Base-by-base conservation (phyloP, 2,888 invertebrate genomes). In the Hipparchia semele region DNA sequence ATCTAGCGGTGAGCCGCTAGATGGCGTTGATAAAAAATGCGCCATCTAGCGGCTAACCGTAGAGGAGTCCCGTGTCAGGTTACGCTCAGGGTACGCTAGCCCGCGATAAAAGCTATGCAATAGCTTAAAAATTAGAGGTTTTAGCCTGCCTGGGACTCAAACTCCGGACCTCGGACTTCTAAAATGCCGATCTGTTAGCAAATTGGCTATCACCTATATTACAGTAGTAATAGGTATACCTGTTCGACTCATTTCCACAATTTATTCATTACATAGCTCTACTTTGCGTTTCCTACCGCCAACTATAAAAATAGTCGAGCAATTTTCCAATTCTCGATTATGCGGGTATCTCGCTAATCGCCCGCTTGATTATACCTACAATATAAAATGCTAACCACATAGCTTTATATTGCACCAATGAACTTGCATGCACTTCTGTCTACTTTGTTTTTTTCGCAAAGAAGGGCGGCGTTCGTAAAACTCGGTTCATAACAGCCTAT, bases 391-490 rank as follows among this genome's bases (percentile, higher is more conserved):
- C 61, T n/a, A 60, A 49, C 65, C 73, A 76, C 70, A 77, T 73
- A 61, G 70, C 75, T 76, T 74, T 77, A 72, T 75, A 74, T 74
- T 77, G 76, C 77, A 76, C 79, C 79, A 79, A 79, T 79, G 77
- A 73, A 78, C 75, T 75, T 77, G 72, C 78, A 76, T 75, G 74
- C 62, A 67, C 64, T 75, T 75, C 64, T 74, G 70, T 71, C 70
- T 62, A 73, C 69, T 73, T 72, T 62, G 74, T 77, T 79, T 79
- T 58, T 78, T 79, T 79, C 79, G 78, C 79, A 77, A 72, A 65
- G 73, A 76, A 79, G 78, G 79, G 79, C 79, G 79, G 79, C 61
- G 60, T 72, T 67, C 51, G n/a, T 46, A 54, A 51, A 68, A 66
- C 62, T 46, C 49, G 46, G 51, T 60, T 66, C 64, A 73, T 10